Evolutionary conservation across 2,113 vertebrate species (phyloP).

Genomic region (Trichechus manatus): DNA sequence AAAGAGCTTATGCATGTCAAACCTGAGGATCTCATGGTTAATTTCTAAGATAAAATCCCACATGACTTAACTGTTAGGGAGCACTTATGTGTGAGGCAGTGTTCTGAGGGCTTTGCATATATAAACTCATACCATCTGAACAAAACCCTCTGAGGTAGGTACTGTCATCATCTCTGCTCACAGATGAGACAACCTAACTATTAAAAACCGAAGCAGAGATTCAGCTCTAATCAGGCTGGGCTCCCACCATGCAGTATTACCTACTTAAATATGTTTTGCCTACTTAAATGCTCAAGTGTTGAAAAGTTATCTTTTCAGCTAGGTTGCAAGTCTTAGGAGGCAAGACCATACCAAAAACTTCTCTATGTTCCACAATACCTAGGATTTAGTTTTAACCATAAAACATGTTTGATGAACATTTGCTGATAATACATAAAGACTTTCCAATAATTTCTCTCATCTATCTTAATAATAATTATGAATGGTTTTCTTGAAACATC

Average conservation of each 20-base stretch:
- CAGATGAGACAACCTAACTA: too few species aligned
- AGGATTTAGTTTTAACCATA: neutral
- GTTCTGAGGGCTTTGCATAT: too few species aligned
- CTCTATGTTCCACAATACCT: neutral
- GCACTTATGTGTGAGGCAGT: too few species aligned
- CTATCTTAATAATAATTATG: neutral
- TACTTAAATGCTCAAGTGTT: neutral
- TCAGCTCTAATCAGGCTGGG: too few species aligned
- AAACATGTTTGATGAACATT: neutral
- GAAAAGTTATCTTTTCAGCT: neutral
- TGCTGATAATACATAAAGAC: neutral
- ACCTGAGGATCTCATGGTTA: too few species aligned
- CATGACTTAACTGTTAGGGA: too few species aligned
- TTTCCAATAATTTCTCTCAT: neutral
- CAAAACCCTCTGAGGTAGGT: too few species aligned
- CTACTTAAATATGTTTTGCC: neutral
- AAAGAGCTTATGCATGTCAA: too few species aligned
- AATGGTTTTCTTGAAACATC: neutral
- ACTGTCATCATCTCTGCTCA: too few species aligned
- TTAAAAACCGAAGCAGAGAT: too few species aligned
- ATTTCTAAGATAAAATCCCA: too few species aligned
- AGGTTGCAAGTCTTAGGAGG: neutral
- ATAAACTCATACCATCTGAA: too few species aligned
- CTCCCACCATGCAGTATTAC: neutral
- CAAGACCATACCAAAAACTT: rapidly evolving